Evolutionary conservation across 2,113 vertebrate species (phyloP), one percentile per base, ranked within the genome.

Genomic region (Charadrius vociferus): DNA sequence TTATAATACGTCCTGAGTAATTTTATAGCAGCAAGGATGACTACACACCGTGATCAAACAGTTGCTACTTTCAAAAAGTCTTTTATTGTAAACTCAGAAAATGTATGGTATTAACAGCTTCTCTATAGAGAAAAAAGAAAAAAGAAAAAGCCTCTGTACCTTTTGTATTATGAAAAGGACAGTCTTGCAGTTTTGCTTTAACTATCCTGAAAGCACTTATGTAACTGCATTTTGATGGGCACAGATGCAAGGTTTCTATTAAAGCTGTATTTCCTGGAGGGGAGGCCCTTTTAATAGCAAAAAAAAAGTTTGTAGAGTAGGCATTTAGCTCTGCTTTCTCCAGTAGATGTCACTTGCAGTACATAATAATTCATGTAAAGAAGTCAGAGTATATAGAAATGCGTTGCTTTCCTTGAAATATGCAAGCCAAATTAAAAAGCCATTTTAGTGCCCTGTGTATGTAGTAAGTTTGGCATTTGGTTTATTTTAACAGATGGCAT

Each of bases 271-370:
- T 90, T 96, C 77, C 84, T 94, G 81, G 39, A 87, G 45, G 43
- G 23, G 36, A 91, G 78, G 81, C 27, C 52, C 39, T 82, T 96
- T 94, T 96, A 97, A 88, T 70, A 95, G 95, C 26, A 81, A 81
- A 91, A 72, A 96, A 96, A 90, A 88, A 95, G 85, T 97, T 98
- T 96, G 90, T 87, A 96, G 95, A 93, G 82, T 94, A 98, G 91
- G 81, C 93, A 98, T 97, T 98, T 95, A 98, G 95, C 91, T 98
- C 98, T 97, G 87, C 95, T 98, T 98, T 98, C 98, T 98, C 98
- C 98, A 98, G 98, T 97, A 98, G 98, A 98, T 98, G 98, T 98
- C 98, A 98, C 98, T 98, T 98, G 98, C 98, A 98, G 98, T 98
- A 98, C 98, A 98, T 97, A 98, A 98, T 97, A 97, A 97, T 97